Base-by-base conservation (phyloP, 2,113 vertebrate species). In the Salvator merianae region DNA sequence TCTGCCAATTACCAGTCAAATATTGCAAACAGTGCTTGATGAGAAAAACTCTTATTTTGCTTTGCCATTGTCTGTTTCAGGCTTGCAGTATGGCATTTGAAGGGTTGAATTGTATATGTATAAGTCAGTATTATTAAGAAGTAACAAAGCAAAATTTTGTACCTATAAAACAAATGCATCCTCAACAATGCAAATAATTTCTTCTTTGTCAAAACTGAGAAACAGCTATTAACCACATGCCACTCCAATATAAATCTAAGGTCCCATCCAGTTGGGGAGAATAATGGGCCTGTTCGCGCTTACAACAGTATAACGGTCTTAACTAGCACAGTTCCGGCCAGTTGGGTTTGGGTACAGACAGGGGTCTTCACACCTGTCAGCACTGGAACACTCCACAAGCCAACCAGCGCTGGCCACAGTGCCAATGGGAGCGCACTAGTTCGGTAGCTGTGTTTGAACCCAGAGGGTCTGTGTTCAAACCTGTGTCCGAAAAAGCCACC, bases 171-270 rank as follows among this genome's bases (percentile, higher is more conserved):
- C 84, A 79, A 83, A 73, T 1, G n/a, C 38, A 13, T 30, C 2
- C 0, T 47, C 20, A 12, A 47, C 0, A 6, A 1, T 1, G 22
- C 82, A 47, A 76, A 34, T 68, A 18, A 79, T 91, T 92, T 71
- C 79, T 88, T 87, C 70, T 89, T 81, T 69, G 87, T 85, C 76
- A 47, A 7, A 40, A 69, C 78, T 59, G 55, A 80, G 1, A 62
- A 62, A 24, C 16, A 32, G 8, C 26, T 63, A 32, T 38, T 36
- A 82, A 40, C 34, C 13, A 5, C 24, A 9, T 18, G n/a, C 4
- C 18, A 36, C 14, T 18, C 0, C 28, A 75, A 40, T 50, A 36
- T 47, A 80, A 78, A 85, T 72, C 22, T 20, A 53, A 53, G 16
- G 50, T 14, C 16, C n/a, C n/a, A n/a, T n/a, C n/a, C n/a, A n/a